Evolutionary conservation across 2,113 vertebrate genomes (phyloP).

Genomic region (Rafetus swinhoei): DNA sequence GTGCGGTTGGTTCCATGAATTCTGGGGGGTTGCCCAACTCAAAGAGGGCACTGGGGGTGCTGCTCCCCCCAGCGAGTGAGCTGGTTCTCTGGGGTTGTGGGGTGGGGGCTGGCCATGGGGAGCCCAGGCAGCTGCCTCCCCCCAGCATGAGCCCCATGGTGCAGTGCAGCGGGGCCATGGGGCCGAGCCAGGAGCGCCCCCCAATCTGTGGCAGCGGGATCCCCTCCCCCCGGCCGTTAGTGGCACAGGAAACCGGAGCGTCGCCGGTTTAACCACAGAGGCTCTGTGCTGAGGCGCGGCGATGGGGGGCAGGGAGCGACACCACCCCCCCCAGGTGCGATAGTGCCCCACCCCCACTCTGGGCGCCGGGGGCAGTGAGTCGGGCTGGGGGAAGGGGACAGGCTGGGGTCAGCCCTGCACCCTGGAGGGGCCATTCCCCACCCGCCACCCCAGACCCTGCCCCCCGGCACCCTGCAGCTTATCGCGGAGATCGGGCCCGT

Average conservation of each 20-base stretch:
- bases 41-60: background rate
- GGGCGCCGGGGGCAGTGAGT: no score
- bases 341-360: no score
- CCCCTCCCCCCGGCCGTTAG: background rate
- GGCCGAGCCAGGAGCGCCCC: background rate
- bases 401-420: background rate
- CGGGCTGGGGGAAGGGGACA: background rate
- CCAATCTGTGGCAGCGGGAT: background rate
- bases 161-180: background rate
- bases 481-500: rapidly evolving
- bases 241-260: background rate
- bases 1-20: background rate
- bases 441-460: background rate
- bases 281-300: background rate
- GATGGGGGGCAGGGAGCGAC: no score
- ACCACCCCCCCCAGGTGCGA: background rate
- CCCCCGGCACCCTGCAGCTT: background rate
- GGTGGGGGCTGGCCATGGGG: background rate
- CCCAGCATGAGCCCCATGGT: background rate
- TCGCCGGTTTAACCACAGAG: background rate
- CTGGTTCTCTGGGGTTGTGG: background rate
- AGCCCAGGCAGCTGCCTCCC: no score
- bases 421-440: background rate
- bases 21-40: background rate
- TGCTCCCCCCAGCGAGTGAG: background rate